These are phyloP conservation scores for Oreotrochilus melanogaster DNA, from an alignment of 2,113 vertebrate species.

Conservation along the genomic window DNA sequence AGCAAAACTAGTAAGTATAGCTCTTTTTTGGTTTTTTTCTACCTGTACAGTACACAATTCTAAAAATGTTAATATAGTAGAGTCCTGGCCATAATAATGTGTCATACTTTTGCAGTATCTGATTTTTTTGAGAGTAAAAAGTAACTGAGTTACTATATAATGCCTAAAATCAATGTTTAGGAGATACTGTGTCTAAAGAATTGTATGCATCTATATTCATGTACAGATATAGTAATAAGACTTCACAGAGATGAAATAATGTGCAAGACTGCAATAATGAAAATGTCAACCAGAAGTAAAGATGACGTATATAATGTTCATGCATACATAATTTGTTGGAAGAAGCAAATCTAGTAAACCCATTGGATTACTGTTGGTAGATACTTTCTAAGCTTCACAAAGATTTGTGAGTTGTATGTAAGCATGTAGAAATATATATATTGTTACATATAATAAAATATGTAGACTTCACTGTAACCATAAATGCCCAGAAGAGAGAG, in stretches of 20 bases:
- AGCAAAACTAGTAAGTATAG: conserved; percentile 91
- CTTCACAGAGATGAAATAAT: neutral
- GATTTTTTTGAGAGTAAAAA: neutral
- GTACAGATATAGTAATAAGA: neutral
- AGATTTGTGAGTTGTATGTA: neutral
- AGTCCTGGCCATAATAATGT: neutral
- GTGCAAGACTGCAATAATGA: neutral
- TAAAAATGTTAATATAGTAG: neutral
- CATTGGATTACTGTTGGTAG: neutral
- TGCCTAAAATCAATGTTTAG: neutral
- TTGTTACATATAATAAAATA: no score
- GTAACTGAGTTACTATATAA: neutral
- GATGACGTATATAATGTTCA: neutral
- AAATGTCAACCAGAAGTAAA: neutral
- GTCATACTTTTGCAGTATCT: neutral
- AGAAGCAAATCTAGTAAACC: neutral
- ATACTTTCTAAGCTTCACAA: neutral
- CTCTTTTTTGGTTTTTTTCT: neutral
- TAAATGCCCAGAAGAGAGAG: neutral
- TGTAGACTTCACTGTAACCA: neutral
- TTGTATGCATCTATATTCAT: neutral
- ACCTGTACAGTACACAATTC: neutral
- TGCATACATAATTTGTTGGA: neutral
- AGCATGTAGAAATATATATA: no score
- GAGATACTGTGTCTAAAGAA: neutral